phyloP scores from a whole-genome alignment of 2,113 vertebrate species.

The Tringa solitaria region DNA sequence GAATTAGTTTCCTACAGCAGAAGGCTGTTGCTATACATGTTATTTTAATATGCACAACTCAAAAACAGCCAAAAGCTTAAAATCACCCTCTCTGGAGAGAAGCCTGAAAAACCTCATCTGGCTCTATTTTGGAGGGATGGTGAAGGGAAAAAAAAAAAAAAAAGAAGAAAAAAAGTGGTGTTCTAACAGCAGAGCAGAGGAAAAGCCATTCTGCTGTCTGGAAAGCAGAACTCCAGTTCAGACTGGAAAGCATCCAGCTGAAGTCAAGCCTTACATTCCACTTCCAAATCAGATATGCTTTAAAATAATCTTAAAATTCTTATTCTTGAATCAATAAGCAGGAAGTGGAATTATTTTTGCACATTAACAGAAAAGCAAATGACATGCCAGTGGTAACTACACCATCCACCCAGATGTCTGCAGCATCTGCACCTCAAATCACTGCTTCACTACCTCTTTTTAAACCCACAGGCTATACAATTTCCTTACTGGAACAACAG shows the following conservation, averaged over 20 bases:
- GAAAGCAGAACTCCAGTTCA: slow-evolving; percentile 41
- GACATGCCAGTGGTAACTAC: not conserved
- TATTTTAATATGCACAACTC: slow-evolving; percentile 65
- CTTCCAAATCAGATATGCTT: slow-evolving; percentile 26
- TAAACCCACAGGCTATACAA: not conserved
- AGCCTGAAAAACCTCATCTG: slow-evolving; percentile 56
- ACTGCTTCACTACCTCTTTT: not conserved
- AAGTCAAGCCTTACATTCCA: slow-evolving; percentile 17
- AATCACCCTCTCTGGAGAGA: slow-evolving; percentile 51
- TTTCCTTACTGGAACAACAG: not conserved
- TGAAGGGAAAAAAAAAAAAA: not conserved
- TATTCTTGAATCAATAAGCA: not conserved
- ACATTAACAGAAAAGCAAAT: not conserved
- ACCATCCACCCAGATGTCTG: not conserved
- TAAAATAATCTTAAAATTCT: slow-evolving; percentile 21
- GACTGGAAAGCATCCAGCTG: slow-evolving; percentile 50
- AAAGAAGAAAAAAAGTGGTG: not conserved
- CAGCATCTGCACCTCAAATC: not conserved
- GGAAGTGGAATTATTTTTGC: not conserved
- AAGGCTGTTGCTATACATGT: slow-evolving; percentile 53
- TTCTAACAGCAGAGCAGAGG: slow-evolving; percentile 38
- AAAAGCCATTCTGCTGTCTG: slow-evolving; percentile 46
- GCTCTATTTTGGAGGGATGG: slow-evolving; percentile 46
- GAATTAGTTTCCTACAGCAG: slow-evolving; percentile 57
- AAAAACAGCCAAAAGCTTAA: slow-evolving; percentile 64